Percentiles rank a stretch among this genome's conserved stretches.
Conservation (phyloP, 2,797 vertebrate genomes). For the Crax fasciolata region DNA sequence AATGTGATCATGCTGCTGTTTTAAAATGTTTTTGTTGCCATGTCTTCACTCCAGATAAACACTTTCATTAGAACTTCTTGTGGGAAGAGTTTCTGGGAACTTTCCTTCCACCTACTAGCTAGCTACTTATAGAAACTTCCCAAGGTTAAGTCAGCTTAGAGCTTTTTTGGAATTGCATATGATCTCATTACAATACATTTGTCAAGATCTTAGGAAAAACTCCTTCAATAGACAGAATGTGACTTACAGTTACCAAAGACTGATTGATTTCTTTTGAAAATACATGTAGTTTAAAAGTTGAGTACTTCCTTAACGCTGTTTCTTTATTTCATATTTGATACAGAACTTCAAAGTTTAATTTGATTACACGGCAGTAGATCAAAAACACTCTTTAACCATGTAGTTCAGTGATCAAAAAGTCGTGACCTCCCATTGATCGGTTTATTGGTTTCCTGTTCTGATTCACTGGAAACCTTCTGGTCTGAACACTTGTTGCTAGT, state of each 20-base stretch:
- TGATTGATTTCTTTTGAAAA: neutral
- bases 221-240: neutral
- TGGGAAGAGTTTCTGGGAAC: slow-evolving; percentile 16
- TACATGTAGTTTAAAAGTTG: slow-evolving; percentile 3
- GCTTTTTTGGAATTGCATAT: neutral
- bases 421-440: slow-evolving; percentile 86
- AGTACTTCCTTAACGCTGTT: neutral
- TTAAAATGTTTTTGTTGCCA: neutral
- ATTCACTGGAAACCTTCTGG: slow-evolving; percentile 83
- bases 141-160: neutral
- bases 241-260: neutral
- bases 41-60: neutral
- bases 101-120: neutral
- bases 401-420: slow-evolving; percentile 80
- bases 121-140: neutral
- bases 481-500: slow-evolving; percentile 75
- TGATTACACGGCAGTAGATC: slow-evolving; percentile 75
- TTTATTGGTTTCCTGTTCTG: slow-evolving; percentile 91
- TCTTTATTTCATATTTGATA: slow-evolving; percentile 82
- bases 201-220: neutral
- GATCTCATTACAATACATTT: neutral
- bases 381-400: slow-evolving; percentile 71
- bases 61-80: neutral
- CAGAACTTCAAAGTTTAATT: slow-evolving; percentile 75
- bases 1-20: neutral